Evolutionary conservation across 2,113 vertebrate genomes (phyloP).

Genomic region (Xenopus borealis): DNA sequence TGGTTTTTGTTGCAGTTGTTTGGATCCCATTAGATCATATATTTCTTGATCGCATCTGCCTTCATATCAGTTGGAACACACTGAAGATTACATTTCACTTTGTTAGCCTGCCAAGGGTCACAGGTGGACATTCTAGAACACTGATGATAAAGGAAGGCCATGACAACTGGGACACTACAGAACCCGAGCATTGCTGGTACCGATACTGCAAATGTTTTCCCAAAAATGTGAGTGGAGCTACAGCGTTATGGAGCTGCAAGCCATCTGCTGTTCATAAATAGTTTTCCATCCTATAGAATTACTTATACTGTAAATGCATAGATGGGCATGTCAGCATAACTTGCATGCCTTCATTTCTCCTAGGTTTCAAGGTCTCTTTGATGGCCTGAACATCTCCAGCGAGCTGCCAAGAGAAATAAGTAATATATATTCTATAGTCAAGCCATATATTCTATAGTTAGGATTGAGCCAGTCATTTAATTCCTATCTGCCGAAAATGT

Average conservation of each 20-base stretch:
- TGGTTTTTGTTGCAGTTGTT: too few species aligned
- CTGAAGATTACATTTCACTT: background rate
- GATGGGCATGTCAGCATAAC: background rate
- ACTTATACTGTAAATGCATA: background rate
- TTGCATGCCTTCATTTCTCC: background rate
- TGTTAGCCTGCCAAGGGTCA: background rate
- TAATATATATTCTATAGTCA: too few species aligned
- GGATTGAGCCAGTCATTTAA: too few species aligned
- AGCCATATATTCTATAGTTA: too few species aligned
- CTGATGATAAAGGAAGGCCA: background rate
- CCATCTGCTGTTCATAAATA: background rate
- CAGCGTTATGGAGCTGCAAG: background rate
- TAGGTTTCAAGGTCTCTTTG: too few species aligned
- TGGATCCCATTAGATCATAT: too few species aligned
- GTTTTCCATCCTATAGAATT: background rate
- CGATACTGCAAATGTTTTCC: background rate
- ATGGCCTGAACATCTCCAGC: too few species aligned
- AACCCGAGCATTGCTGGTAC: background rate
- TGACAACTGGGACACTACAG: background rate
- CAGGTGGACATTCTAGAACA: background rate
- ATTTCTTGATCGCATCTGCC: too few species aligned
- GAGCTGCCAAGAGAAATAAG: too few species aligned
- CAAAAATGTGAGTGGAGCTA: background rate
- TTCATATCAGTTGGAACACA: too few species aligned
- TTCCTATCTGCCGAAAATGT: too few species aligned